These are phyloP conservation scores for Sorex fumeus DNA, from an alignment of 2,113 vertebrate species.

Conservation along the genomic window DNA sequence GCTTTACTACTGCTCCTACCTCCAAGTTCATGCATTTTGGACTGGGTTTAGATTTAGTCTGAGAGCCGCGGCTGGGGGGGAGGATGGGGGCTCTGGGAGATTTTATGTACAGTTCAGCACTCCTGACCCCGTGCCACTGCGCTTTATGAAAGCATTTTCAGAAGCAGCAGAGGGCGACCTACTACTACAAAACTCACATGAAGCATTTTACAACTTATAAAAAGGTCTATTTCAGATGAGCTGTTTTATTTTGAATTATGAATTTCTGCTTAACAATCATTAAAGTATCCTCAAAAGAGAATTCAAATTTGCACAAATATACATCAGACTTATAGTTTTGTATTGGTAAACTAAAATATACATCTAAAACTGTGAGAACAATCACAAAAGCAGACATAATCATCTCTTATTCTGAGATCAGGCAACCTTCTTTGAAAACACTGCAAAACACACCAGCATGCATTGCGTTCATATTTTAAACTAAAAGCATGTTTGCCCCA, in stretches of 20 bases:
- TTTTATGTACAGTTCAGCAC: not conserved
- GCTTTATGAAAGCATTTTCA: not conserved
- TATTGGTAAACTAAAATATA: constrained; percentile 3
- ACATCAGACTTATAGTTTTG: not conserved
- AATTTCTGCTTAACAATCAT: constrained; percentile 37
- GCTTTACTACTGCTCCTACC: no score
- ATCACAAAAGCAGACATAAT: not conserved
- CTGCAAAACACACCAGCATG: constrained; percentile 82
- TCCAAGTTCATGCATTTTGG: not conserved
- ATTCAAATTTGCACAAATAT: not conserved
- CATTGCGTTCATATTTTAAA: constrained; percentile 82
- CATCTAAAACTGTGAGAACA: constrained; percentile 18
- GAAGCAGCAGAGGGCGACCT: constrained; percentile 85
- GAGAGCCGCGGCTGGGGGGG: not conserved
- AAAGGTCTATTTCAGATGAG: constrained; percentile 24
- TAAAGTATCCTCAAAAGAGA: constrained; percentile 17
- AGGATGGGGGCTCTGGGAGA: not conserved
- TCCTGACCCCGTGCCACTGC: not conserved
- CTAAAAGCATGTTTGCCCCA: constrained; percentile 74
- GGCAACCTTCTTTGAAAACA: not conserved
- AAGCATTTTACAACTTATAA: not conserved
- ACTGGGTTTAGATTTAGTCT: constrained; percentile 42
- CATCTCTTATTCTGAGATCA: constrained; percentile 26
- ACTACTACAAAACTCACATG: not conserved
- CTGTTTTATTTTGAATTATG: constrained; percentile 51